Conservation (phyloP, 2,888 invertebrate genomes). For the Caenorhabditis imperialis region DNA sequence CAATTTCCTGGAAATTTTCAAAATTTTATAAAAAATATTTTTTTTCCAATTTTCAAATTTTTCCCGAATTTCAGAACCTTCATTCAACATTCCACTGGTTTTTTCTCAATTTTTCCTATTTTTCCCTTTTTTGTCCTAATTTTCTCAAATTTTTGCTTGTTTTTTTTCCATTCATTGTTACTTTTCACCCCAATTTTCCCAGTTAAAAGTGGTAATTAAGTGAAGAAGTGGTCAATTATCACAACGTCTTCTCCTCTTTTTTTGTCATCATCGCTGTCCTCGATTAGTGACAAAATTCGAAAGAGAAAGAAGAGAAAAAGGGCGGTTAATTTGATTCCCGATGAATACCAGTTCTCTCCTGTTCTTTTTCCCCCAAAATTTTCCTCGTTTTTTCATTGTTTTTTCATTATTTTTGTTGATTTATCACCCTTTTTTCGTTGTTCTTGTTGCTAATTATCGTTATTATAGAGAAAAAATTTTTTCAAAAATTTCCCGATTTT, state of each 20-base stretch:
- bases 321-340: constrained; percentile 39
- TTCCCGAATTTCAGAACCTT: too few species aligned
- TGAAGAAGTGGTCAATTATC: too few species aligned
- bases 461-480: constrained; percentile 36
- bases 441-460: constrained; percentile 7
- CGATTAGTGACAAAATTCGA: constrained; percentile 29
- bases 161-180: neutral
- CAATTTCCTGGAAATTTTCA: too few species aligned
- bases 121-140: neutral
- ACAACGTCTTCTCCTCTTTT: neutral
- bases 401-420: constrained; percentile 14
- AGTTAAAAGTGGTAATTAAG: too few species aligned
- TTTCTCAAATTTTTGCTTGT: too few species aligned
- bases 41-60: too few species aligned
- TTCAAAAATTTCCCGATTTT: neutral
- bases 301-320: neutral
- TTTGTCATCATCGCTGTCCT: neutral
- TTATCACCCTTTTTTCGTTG: constrained; percentile 21
- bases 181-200: constrained; percentile 1
- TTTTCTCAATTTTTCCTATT: neutral
- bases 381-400: constrained; percentile 22
- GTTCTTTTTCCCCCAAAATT: constrained; percentile 9
- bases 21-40: too few species aligned
- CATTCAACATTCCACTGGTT: too few species aligned
- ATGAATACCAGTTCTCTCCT: constrained; percentile 39